Evolutionary conservation across 2,888 invertebrate genomes (phyloP).

Genomic region (Pseudococcus jackbeardsleyi): DNA sequence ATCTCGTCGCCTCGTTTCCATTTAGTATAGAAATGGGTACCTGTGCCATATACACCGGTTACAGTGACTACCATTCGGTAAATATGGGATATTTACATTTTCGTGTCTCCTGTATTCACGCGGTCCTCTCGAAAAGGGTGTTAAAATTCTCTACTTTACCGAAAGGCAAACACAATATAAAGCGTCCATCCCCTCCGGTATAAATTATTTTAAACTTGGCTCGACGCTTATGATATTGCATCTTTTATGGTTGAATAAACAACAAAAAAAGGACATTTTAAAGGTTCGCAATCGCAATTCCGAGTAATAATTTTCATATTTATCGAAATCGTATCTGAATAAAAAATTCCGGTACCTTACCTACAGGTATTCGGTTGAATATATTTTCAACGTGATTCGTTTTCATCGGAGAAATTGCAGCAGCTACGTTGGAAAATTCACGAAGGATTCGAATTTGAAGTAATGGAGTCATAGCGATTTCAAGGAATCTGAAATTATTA

Average conservation of each 20-base stretch:
- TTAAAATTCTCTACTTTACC: constrained; percentile 26
- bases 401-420: too few species aligned
- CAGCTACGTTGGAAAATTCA: too few species aligned
- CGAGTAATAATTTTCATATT: constrained; percentile 22
- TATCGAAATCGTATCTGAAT: neutral
- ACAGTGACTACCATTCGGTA: constrained; percentile 10
- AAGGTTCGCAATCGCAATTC: neutral
- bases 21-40: neutral
- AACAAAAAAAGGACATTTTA: constrained; percentile 10
- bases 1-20: neutral
- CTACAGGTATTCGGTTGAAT: too few species aligned
- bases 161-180: constrained; percentile 33
- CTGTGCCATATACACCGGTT: constrained; percentile 42
- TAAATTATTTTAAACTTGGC: constrained; percentile 21
- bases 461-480: too few species aligned
- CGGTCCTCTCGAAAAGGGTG: constrained; percentile 12
- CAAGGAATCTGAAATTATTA: too few species aligned
- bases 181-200: constrained; percentile 27
- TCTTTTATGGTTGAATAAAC: constrained; percentile 40
- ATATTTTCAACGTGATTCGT: too few species aligned
- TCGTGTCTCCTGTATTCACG: neutral
- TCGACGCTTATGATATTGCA: constrained; percentile 47
- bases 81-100: constrained; percentile 47
- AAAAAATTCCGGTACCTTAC: neutral
- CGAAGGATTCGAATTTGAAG: too few species aligned